Evolutionary conservation across 23 tunicate genomes (phyloP).

Genomic region (Aplidium turbinatum): DNA sequence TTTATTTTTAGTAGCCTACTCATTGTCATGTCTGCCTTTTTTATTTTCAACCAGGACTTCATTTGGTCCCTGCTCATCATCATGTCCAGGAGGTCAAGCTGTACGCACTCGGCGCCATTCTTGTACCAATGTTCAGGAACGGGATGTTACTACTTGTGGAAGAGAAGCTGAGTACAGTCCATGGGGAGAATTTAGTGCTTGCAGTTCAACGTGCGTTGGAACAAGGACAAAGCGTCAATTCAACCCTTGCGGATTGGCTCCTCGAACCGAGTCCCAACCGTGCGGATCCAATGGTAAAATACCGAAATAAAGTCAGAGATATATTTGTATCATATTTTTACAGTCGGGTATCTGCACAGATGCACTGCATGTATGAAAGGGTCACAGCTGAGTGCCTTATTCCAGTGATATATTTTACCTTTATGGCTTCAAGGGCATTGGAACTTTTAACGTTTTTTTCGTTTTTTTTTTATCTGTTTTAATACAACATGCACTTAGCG

Average conservation of each 20-base stretch:
- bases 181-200: slow-evolving; percentile 70
- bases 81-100: slow-evolving; percentile 79
- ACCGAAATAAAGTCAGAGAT: not conserved
- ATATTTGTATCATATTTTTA: not conserved
- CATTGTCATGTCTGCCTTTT: not conserved
- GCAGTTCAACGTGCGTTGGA: slow-evolving; percentile 82
- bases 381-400: too few relatives aligned
- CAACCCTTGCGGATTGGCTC: slow-evolving; percentile 48
- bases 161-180: slow-evolving; percentile 41
- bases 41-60: slow-evolving; percentile 42
- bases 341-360: too few relatives aligned
- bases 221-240: slow-evolving; percentile 40
- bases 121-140: slow-evolving; percentile 45
- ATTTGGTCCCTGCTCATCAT: slow-evolving; percentile 56
- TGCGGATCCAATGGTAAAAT: slow-evolving; percentile 75
- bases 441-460: too few relatives aligned
- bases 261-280: slow-evolving; percentile 36
- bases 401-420: too few relatives aligned
- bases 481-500: too few relatives aligned
- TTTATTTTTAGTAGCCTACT: not conserved
- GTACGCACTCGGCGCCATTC: slow-evolving; percentile 69
- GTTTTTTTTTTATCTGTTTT: too few relatives aligned
- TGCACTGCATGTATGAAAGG: too few relatives aligned
- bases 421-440: too few relatives aligned
- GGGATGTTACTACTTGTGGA: slow-evolving; percentile 57